Evolutionary conservation across 2,888 invertebrate species (phyloP).

Genomic region (Athripsodes cinereus): DNA sequence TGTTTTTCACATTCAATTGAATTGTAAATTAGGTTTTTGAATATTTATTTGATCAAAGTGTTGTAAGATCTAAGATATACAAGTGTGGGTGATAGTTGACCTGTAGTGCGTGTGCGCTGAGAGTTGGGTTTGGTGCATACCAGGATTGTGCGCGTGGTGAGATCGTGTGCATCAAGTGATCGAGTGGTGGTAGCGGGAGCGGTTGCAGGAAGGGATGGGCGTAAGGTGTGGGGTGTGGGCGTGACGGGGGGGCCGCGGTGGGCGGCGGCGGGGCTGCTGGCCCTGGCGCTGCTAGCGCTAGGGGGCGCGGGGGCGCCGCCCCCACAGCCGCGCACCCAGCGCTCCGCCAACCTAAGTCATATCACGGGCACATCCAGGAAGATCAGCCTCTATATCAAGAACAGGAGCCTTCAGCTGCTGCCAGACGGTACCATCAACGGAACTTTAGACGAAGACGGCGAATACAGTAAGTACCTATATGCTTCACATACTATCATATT

Average conservation of each 20-base stretch:
- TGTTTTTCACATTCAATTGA: no score
- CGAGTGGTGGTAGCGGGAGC: slow-evolving; percentile 7
- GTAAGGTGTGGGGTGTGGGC: slow-evolving; percentile 29
- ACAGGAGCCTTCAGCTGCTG: slow-evolving; percentile 74
- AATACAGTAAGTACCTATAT: slow-evolving; percentile 75
- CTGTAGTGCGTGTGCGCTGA: background rate
- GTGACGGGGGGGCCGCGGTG: slow-evolving; percentile 38
- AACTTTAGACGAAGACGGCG: slow-evolving; percentile 71
- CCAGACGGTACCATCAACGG: slow-evolving; percentile 83
- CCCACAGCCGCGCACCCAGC: slow-evolving; percentile 56
- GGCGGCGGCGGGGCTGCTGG: slow-evolving; percentile 32
- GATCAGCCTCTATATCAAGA: slow-evolving; percentile 80
- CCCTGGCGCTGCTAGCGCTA: slow-evolving; percentile 33
- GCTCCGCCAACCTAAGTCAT: slow-evolving; percentile 75
- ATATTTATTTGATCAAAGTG: no score
- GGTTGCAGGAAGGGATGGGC: slow-evolving; percentile 8
- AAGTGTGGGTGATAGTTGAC: slow-evolving; percentile 1
- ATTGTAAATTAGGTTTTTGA: no score
- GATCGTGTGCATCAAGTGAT: slow-evolving; percentile 1
- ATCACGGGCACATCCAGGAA: slow-evolving; percentile 73
- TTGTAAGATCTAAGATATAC: no score
- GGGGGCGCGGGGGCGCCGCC: slow-evolving; percentile 44
- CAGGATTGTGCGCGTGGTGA: slow-evolving; percentile 6
- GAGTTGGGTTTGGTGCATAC: slow-evolving; percentile 3
- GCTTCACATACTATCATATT: no score